A percentile compares a stretch with the other conserved stretches of the same genome.
phyloP scores from a whole-genome alignment of 2,797 vertebrate genomes.

The Tragelaphus oryx region DNA sequence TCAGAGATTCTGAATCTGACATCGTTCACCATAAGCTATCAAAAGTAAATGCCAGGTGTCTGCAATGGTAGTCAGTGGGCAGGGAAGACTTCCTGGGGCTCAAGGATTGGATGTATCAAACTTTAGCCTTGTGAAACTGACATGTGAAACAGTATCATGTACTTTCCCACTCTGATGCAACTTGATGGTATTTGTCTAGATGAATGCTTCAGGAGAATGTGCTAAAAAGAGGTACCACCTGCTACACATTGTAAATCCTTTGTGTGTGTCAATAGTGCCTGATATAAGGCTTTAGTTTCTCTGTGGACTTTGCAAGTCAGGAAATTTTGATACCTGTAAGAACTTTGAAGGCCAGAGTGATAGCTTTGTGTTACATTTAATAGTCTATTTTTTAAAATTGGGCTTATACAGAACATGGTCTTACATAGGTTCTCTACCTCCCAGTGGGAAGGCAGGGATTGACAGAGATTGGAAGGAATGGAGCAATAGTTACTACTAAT shows the following conservation, averaged over 20 bases:
- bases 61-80: neutral
- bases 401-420: neutral
- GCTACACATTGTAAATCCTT: neutral
- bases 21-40: neutral
- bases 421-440: neutral
- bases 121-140: conserved; percentile 31
- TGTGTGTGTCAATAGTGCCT: neutral
- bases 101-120: conserved; percentile 13
- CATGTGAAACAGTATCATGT: neutral
- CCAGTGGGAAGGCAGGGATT: neutral
- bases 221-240: conserved; percentile 54
- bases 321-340: neutral
- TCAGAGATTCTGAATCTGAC: rapidly evolving
- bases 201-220: conserved; percentile 34
- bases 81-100: neutral
- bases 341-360: neutral
- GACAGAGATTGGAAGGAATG: neutral
- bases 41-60: neutral
- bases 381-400: neutral
- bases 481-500: neutral
- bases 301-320: conserved; percentile 19
- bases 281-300: neutral
- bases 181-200: conserved; percentile 12
- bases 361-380: conserved; percentile 27
- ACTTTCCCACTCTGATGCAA: conserved; percentile 29